phyloP scores from a whole-genome alignment of 1,140 invertebrate genomes.

The Pseudomyrmex cubaensis region DNA sequence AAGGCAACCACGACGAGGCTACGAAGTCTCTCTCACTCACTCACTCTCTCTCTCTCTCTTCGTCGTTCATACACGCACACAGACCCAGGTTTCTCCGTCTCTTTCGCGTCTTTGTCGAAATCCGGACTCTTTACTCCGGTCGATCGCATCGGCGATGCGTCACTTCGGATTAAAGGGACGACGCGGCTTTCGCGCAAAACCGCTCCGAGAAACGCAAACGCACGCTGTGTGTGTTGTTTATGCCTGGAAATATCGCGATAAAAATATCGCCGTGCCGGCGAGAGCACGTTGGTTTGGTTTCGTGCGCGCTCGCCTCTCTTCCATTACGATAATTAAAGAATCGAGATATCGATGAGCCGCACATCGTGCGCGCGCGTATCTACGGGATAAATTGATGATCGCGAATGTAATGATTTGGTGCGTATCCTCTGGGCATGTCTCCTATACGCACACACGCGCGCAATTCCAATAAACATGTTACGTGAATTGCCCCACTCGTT shows the following conservation, averaged over 20 bases:
- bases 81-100: conserved; percentile 3
- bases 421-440: background rate
- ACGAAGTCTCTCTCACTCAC: conserved; percentile 17
- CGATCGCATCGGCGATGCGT: conserved; percentile 67
- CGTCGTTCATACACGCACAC: background rate
- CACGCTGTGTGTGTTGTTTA: conserved; percentile 59
- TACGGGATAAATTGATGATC: background rate
- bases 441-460: background rate
- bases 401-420: conserved; percentile 2
- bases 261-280: conserved; percentile 50
- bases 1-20: conserved; percentile 57
- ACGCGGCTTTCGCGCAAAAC: conserved; percentile 44
- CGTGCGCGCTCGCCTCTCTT: conserved; percentile 26
- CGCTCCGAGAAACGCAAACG: conserved; percentile 45
- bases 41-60: background rate
- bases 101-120: conserved; percentile 46
- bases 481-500: background rate
- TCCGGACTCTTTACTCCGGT: conserved; percentile 50
- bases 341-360: background rate
- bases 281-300: background rate
- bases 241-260: conserved; percentile 59
- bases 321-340: conserved; percentile 63
- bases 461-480: background rate
- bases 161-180: conserved; percentile 63
- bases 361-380: background rate